phyloP scores from a whole-genome alignment of 2,113 vertebrate species.

The Pedionomus torquatus region DNA sequence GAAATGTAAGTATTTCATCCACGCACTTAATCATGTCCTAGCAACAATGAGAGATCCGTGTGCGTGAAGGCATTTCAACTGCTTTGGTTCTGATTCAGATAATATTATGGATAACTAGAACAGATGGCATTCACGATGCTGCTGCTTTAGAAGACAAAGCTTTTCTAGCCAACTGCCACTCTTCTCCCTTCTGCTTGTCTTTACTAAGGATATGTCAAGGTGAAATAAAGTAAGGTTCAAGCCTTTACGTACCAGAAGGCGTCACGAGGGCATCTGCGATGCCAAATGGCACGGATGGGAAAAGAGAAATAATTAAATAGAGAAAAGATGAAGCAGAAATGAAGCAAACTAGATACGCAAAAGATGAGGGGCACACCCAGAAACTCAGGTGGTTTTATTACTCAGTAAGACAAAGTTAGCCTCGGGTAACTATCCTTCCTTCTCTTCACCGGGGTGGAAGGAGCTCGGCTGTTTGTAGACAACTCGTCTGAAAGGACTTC shows the following conservation, averaged over 20 bases:
- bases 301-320: background rate
- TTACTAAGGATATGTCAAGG: conserved; percentile 43
- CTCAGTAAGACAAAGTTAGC: background rate
- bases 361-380: background rate
- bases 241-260: background rate
- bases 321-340: background rate
- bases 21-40: background rate
- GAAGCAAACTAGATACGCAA: background rate
- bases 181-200: conserved; percentile 27
- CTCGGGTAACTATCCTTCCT: background rate
- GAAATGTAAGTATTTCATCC: background rate
- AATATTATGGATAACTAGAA: background rate
- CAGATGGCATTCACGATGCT: conserved; percentile 24
- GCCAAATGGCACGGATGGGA: background rate
- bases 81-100: background rate
- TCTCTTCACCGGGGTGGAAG: background rate
- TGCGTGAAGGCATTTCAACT: background rate
- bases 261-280: background rate
- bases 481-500: background rate
- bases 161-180: conserved; percentile 25
- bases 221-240: conserved; percentile 18
- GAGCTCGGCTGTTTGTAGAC: background rate
- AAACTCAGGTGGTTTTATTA: background rate
- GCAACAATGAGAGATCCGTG: rapidly evolving
- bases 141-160: conserved; percentile 48